Percentiles rank a stretch among this genome's conserved stretches.
Conservation (phyloP, 2,113 vertebrate species). For the Entomyzon cyanotis region DNA sequence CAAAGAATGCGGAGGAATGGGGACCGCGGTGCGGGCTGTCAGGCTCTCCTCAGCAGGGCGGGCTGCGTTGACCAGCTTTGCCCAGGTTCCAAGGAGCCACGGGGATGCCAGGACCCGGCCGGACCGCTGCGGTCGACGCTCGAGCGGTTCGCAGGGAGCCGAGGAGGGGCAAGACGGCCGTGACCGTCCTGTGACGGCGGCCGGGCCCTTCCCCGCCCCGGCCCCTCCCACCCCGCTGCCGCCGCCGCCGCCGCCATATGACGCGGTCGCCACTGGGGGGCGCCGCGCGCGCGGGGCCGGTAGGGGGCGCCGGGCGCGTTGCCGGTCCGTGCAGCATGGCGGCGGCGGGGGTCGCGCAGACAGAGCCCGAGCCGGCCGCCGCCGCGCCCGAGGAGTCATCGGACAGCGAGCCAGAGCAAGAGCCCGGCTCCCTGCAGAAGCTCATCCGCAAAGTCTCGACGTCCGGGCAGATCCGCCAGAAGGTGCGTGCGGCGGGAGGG, state of each 20-base stretch:
- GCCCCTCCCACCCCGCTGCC: too few relatives aligned
- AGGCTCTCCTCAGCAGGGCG: not conserved
- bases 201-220: not conserved
- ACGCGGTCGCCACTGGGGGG: too few relatives aligned
- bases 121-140: not conserved
- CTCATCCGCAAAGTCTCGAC: conserved; percentile 95
- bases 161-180: not conserved
- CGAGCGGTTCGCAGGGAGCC: too few relatives aligned
- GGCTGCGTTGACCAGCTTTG: not conserved
- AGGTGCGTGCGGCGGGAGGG: conserved; percentile 78
- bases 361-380: conserved; percentile 67
- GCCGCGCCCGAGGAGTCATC: conserved; percentile 87
- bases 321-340: conserved; percentile 41
- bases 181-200: not conserved
- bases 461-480: conserved; percentile 93
- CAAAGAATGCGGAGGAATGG: not conserved
- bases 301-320: not conserved
- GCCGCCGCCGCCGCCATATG: too few relatives aligned
- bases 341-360: conserved; percentile 44
- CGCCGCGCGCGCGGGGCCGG: too few relatives aligned
- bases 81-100: fast-evolving
- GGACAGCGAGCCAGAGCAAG: conserved; percentile 92
- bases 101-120: not conserved
- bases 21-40: not conserved
- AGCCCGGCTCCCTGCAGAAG: conserved; percentile 91